Percentiles rank a stretch among this genome's conserved stretches.
Conservation (phyloP, 2,888 invertebrate species). For the Nephrotoma guestfalica region DNA sequence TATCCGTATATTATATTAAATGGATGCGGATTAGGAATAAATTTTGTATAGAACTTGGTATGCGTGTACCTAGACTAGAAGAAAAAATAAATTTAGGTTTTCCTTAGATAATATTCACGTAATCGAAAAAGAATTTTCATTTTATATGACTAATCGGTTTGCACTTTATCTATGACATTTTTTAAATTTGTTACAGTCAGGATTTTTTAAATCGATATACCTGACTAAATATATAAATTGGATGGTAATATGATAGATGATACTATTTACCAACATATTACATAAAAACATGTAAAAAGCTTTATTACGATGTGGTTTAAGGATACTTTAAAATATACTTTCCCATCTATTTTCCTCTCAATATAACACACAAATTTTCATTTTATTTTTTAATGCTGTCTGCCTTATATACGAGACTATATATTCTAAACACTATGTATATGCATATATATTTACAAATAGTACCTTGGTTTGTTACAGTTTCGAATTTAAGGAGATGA, state of each 20-base stretch:
- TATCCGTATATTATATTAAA: not conserved
- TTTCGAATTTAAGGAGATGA: not conserved
- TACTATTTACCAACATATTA: not conserved
- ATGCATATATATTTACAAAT: not conserved
- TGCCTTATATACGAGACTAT: not conserved
- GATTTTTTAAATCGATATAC: not conserved
- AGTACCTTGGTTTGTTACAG: not conserved
- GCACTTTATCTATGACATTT: not conserved
- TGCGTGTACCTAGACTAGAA: too few relatives aligned
- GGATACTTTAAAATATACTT: not conserved
- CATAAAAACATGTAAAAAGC: not conserved
- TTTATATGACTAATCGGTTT: not conserved
- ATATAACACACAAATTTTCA: not conserved
- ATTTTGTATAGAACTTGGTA: too few relatives aligned
- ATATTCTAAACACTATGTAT: not conserved
- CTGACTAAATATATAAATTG: not conserved
- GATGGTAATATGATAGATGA: not conserved
- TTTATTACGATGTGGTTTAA: not conserved
- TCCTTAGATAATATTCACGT: not conserved
- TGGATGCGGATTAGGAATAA: not conserved
- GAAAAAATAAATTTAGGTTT: not conserved
- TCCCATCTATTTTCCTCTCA: not conserved
- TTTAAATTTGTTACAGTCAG: not conserved
- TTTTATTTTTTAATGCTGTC: not conserved
- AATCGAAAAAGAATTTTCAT: not conserved